Evolutionary conservation across 2,113 vertebrate genomes (phyloP), one percentile per base, ranked within the genome.

Genomic region (Oxygymnocypris stewartii): DNA sequence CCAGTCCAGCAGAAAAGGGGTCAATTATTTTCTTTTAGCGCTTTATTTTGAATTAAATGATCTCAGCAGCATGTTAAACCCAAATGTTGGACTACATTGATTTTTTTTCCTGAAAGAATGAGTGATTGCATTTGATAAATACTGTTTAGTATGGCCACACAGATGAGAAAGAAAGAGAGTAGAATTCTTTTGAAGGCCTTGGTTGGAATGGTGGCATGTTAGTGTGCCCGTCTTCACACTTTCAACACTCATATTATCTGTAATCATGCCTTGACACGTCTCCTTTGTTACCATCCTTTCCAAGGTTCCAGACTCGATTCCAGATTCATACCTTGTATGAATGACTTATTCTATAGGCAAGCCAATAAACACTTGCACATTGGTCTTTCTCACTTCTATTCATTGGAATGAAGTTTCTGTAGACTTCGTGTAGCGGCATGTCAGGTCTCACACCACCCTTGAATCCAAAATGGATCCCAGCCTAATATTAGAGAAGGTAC

Each of bases 1-100:
- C 96, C 97, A 97, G 97, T 97, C 97, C 96, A 97, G 97, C 96
- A 98, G 97, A 98, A 96, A 96, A 97, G 96, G 96, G 97, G 97
- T 97, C 95, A 96, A 96, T 96, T 97, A 92, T 95, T 95, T 94
- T 93, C 90, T 92, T 94, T 91, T 92, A 89, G 87, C 80, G 82
- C 89, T 86, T 87, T 83, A 80, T 86, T 88, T 89, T 87, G 79
- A 87, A 89, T 89, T 88, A 90, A 85, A 88, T 88, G 90, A 84
- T 90, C 88, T 91, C 89, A 93, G 92, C 91, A 93, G 93, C 88
- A 92, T 88, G 92, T 94, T 89, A 94, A 95, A 92, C 92, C 91
- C 92, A 87, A 77, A 88, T 90, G 90, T 89, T 87, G 90, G 89
- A 93, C 90, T 92, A 89, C 85, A 81, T 85, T 89, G 89, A 92